Percentiles rank a stretch among this genome's conserved stretches.
These are phyloP conservation scores for Limosa lapponica DNA, from an alignment of 2,797 vertebrate genomes.

Conservation along the genomic window DNA sequence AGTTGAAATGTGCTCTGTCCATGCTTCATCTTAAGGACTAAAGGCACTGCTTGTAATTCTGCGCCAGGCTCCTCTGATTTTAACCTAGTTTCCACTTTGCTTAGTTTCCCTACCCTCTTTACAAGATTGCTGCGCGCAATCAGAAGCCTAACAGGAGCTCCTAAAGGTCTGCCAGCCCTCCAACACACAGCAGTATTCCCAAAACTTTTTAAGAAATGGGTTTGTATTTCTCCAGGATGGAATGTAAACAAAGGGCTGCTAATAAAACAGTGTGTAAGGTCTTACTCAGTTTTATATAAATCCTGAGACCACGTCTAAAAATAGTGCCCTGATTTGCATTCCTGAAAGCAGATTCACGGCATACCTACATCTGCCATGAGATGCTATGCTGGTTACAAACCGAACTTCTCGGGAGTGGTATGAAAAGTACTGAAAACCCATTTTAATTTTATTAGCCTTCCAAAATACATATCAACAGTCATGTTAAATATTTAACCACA, in stretches of 20 bases:
- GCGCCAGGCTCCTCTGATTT: constrained; percentile 11
- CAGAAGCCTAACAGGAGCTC: background rate
- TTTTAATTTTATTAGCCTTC: background rate
- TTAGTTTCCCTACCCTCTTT: background rate
- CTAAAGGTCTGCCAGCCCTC: background rate
- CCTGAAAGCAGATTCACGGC: background rate
- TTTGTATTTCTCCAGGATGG: background rate
- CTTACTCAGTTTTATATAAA: background rate
- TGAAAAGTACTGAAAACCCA: background rate
- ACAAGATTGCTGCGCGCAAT: background rate
- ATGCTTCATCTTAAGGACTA: background rate
- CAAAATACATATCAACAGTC: background rate
- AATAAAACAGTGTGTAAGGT: background rate
- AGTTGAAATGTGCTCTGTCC: background rate
- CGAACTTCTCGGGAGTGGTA: fast-evolving
- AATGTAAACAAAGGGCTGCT: constrained; percentile 9
- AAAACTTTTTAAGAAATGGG: background rate
- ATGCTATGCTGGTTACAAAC: background rate
- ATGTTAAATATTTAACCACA: background rate
- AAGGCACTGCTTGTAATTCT: constrained; percentile 59
- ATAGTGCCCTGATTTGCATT: background rate
- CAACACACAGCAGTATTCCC: background rate
- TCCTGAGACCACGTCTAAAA: background rate
- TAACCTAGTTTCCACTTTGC: constrained; percentile 45
- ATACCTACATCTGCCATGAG: background rate